These are phyloP conservation scores for Calephelis nemesis DNA, from an alignment of 1,140 invertebrate species.

Conservation along the genomic window DNA sequence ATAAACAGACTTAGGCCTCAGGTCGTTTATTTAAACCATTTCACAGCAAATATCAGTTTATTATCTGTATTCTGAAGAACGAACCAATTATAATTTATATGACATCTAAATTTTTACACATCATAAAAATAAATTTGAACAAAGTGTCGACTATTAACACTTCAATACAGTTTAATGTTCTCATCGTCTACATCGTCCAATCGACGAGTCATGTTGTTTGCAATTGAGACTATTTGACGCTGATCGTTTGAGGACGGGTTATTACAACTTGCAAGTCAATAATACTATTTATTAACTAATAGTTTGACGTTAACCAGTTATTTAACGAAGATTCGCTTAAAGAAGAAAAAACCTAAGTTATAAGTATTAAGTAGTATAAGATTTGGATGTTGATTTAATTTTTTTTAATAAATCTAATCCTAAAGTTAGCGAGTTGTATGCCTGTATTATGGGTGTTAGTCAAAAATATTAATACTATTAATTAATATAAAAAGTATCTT, in stretches of 20 bases:
- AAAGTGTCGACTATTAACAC: slow-evolving; percentile 13
- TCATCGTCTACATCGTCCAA: background rate
- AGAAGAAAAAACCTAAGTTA: too few relatives aligned
- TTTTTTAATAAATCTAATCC: too few relatives aligned
- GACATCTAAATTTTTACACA: slow-evolving; percentile 15
- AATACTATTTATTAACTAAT: too few relatives aligned
- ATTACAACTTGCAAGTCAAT: too few relatives aligned
- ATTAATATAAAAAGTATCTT: too few relatives aligned
- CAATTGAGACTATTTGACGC: slow-evolving; percentile 13
- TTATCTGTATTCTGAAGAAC: slow-evolving; percentile 5
- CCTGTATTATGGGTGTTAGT: too few relatives aligned
- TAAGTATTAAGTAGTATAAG: too few relatives aligned
- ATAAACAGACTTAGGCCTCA: background rate
- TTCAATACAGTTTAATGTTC: slow-evolving; percentile 12
- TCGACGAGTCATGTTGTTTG: slow-evolving; percentile 11
- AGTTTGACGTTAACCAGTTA: too few relatives aligned
- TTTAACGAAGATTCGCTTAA: too few relatives aligned
- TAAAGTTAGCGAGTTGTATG: too few relatives aligned
- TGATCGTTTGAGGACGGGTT: background rate
- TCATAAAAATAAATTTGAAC: slow-evolving; percentile 19
- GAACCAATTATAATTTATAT: slow-evolving; percentile 13
- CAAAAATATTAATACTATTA: too few relatives aligned
- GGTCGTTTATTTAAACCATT: background rate
- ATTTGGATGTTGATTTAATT: too few relatives aligned
- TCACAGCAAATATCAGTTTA: background rate